Evolutionary conservation across 2,113 vertebrate genomes (phyloP).

Genomic region (Opisthocomus hoazin): DNA sequence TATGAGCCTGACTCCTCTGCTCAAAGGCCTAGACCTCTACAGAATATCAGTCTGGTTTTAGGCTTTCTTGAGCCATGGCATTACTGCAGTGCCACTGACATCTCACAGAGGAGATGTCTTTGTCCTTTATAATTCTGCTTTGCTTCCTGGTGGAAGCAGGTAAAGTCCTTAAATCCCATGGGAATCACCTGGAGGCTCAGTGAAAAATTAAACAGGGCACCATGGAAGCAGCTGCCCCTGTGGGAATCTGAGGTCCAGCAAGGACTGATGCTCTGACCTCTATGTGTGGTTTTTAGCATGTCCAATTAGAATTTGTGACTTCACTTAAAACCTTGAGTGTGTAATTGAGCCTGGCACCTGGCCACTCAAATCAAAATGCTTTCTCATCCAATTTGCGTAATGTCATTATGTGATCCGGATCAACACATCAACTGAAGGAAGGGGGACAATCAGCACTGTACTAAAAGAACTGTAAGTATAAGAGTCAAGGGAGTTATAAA

Average conservation of each 20-base stretch:
- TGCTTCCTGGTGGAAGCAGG: neutral
- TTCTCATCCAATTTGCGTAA: neutral
- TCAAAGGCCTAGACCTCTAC: neutral
- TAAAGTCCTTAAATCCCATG: neutral
- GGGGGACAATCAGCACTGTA: neutral
- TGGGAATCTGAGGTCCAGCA: neutral
- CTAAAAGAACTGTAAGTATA: neutral
- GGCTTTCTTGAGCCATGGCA: neutral
- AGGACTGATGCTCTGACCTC: neutral
- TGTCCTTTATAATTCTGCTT: neutral
- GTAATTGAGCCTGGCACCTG: neutral
- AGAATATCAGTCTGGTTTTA: neutral
- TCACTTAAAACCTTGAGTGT: neutral
- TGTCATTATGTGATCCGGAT: neutral
- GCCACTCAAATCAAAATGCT: neutral
- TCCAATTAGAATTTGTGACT: neutral
- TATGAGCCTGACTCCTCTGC: neutral
- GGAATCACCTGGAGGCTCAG: neutral
- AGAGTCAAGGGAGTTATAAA: neutral
- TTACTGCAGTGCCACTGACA: neutral
- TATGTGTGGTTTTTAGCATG: neutral
- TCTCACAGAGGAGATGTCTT: neutral
- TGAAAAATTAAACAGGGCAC: neutral
- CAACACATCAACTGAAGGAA: neutral
- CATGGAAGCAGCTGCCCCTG: neutral